Evolutionary conservation across 2,113 vertebrate genomes (phyloP).

Genomic region (Chaetops frenatus): DNA sequence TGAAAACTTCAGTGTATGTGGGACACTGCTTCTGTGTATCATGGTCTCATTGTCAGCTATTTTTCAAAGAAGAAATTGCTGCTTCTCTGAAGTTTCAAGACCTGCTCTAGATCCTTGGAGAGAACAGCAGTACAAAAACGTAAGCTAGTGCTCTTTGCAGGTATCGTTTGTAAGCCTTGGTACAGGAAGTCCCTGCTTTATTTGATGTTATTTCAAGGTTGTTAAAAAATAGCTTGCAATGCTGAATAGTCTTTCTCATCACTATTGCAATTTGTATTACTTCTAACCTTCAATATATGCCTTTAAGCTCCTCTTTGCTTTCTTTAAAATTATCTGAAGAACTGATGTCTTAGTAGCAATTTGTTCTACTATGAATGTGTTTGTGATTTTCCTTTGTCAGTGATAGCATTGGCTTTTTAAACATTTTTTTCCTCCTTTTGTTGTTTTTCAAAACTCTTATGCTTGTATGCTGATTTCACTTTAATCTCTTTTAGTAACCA

Average conservation of each 20-base stretch:
- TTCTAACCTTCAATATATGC: not conserved
- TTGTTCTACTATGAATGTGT: not conserved
- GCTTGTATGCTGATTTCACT: not conserved
- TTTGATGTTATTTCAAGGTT: constrained; percentile 35
- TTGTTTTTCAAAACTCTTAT: not conserved
- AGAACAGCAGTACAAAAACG: not conserved
- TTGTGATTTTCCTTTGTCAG: not conserved
- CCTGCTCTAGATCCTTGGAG: constrained; percentile 11
- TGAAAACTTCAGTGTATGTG: not conserved
- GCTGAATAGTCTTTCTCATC: not conserved
- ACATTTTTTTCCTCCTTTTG: not conserved
- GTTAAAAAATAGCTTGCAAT: constrained; percentile 6
- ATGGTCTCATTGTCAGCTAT: not conserved
- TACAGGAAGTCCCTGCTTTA: not conserved
- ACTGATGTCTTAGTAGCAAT: not conserved
- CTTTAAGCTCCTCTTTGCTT: not conserved
- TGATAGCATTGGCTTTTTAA: not conserved
- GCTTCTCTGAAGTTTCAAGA: not conserved
- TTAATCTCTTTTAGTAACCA: not conserved
- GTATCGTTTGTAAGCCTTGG: not conserved
- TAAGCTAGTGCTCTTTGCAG: not conserved
- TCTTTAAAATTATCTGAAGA: not conserved
- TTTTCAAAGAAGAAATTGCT: not conserved
- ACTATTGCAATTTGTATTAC: not conserved
- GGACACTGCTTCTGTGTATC: not conserved